A percentile compares a stretch with the other conserved stretches of the same genome.
phyloP scores from a whole-genome alignment of 2,113 vertebrate genomes.

The Bombycilla garrulus region DNA sequence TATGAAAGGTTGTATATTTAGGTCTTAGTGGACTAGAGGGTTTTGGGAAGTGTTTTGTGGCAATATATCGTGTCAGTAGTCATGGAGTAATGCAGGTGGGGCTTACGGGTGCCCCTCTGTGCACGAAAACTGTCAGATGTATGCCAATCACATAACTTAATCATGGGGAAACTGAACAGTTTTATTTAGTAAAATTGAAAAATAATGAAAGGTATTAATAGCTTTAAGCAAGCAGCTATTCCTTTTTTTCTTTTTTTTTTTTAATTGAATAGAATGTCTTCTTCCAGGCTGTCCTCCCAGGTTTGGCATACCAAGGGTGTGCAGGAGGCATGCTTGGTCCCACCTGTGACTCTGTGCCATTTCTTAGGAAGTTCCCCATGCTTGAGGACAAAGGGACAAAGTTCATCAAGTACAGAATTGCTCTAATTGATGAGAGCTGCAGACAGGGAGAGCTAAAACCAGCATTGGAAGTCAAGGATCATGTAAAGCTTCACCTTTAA shows the following conservation, averaged over 20 bases:
- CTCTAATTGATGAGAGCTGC: background rate
- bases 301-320: background rate
- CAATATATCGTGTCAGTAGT: background rate
- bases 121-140: background rate
- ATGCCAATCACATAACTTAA: background rate
- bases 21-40: background rate
- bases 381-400: background rate
- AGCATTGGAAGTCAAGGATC: background rate
- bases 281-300: background rate
- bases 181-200: background rate
- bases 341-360: fast-evolving
- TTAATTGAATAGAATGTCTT: background rate
- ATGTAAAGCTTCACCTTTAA: background rate
- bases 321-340: background rate
- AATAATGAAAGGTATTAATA: background rate
- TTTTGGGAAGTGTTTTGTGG: background rate
- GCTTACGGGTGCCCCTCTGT: background rate
- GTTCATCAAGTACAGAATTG: background rate
- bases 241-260: background rate
- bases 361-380: background rate
- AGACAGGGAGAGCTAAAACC: background rate
- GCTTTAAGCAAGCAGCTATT: background rate
- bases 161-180: background rate
- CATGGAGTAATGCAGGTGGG: background rate
- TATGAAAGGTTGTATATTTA: background rate